Conservation (phyloP, 2,797 vertebrate genomes). For the Carapus acus region DNA sequence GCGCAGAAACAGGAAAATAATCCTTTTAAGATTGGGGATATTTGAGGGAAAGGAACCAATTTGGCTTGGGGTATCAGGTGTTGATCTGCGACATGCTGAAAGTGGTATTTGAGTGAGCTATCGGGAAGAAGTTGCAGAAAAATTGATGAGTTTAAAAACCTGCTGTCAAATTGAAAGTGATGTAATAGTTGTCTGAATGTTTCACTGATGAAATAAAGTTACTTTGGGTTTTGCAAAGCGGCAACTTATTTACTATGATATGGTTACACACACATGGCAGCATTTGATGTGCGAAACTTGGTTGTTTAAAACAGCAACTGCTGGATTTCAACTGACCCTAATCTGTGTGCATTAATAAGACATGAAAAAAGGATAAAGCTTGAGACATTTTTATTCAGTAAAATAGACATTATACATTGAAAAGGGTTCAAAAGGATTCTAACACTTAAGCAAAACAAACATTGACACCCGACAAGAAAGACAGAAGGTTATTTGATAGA, state of each 20-base stretch:
- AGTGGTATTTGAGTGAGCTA: constrained; percentile 16
- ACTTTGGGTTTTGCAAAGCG: constrained; percentile 30
- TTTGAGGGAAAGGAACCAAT: not conserved
- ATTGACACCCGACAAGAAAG: constrained; percentile 4
- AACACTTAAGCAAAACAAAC: too few species aligned
- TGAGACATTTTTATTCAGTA: constrained; percentile 48
- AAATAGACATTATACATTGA: constrained; percentile 40
- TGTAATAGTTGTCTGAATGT: constrained; percentile 57
- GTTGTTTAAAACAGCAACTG: too few species aligned
- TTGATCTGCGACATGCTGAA: constrained; percentile 25
- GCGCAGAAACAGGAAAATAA: not conserved
- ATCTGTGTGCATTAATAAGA: not conserved
- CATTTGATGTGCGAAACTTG: too few species aligned
- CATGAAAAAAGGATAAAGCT: not conserved
- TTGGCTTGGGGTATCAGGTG: not conserved
- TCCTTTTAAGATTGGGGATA: not conserved
- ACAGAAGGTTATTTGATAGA: not conserved
- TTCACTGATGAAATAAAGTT: constrained; percentile 57
- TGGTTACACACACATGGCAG: too few species aligned
- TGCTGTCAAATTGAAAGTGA: constrained; percentile 44
- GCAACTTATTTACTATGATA: too few species aligned
- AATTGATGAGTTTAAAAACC: constrained; percentile 19
- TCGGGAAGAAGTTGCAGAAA: constrained; percentile 39
- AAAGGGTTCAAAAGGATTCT: too few species aligned
- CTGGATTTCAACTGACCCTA: too few species aligned